phyloP scores from a whole-genome alignment of 2,797 vertebrate species.

The Lepus oiostolus region DNA sequence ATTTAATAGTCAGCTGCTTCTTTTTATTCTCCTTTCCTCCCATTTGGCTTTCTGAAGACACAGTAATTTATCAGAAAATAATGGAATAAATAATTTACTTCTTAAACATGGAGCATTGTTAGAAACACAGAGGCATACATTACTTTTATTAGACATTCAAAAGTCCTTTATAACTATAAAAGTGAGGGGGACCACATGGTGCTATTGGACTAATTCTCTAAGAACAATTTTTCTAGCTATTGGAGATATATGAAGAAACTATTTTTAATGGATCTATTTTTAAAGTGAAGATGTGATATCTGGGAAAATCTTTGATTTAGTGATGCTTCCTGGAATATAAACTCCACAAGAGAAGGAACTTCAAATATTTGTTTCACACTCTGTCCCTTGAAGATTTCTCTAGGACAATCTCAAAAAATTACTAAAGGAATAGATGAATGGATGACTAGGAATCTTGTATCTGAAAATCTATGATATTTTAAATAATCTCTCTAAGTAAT shows the following conservation, averaged over 20 bases:
- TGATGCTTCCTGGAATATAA: background rate
- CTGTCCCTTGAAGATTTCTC: background rate
- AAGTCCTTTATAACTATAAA: slow-evolving; percentile 12
- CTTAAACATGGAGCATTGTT: slow-evolving; percentile 42
- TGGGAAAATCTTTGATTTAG: slow-evolving; percentile 6
- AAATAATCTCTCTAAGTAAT: background rate
- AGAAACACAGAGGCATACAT: background rate
- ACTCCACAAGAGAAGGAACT: background rate
- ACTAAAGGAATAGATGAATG: background rate
- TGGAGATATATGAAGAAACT: background rate
- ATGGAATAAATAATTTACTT: slow-evolving; percentile 42
- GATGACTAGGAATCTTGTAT: background rate
- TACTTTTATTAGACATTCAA: slow-evolving; percentile 60
- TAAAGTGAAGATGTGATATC: slow-evolving; percentile 35
- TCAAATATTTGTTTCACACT: background rate
- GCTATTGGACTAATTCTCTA: background rate
- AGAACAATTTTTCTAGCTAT: background rate
- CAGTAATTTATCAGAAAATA: slow-evolving; percentile 71
- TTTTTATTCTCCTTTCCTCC: slow-evolving; percentile 40
- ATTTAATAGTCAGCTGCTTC: slow-evolving; percentile 76
- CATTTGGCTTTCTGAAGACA: slow-evolving; percentile 68
- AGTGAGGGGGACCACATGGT: background rate
- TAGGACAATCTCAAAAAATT: background rate
- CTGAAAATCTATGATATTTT: background rate
- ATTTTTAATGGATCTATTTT: slow-evolving; percentile 23